Percentiles rank a stretch among this genome's conserved stretches.
These are phyloP conservation scores for Cheirogaleus medius DNA, from an alignment of 2,113 vertebrate genomes.

Conservation along the genomic window DNA sequence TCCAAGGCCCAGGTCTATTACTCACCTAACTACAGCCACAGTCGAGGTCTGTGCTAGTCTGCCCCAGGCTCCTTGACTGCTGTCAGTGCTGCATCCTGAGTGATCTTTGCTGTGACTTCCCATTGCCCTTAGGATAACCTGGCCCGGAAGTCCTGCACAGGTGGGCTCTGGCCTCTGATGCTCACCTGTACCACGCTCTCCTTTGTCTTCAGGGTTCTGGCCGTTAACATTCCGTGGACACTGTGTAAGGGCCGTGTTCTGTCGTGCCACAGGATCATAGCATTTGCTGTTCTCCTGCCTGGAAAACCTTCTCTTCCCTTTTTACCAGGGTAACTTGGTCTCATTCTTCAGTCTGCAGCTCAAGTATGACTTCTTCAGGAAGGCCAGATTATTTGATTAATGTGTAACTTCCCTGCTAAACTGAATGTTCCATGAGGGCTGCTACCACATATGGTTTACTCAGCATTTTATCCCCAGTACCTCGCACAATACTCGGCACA, in stretches of 20 bases:
- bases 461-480: neutral
- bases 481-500: neutral
- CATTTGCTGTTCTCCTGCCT: neutral
- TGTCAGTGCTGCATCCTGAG: neutral
- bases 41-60: neutral
- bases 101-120: neutral
- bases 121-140: neutral
- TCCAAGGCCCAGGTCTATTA: neutral
- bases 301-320: neutral
- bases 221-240: neutral
- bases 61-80: neutral
- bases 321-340: neutral
- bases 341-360: neutral
- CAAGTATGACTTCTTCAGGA: neutral
- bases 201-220: neutral
- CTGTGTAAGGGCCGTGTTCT: neutral
- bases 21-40: neutral
- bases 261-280: neutral
- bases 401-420: neutral
- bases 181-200: no score
- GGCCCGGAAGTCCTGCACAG: neutral
- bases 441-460: neutral
- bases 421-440: neutral
- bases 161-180: neutral
- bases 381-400: neutral